phyloP scores from a whole-genome alignment of 2,113 vertebrate species.

The Grus americana region DNA sequence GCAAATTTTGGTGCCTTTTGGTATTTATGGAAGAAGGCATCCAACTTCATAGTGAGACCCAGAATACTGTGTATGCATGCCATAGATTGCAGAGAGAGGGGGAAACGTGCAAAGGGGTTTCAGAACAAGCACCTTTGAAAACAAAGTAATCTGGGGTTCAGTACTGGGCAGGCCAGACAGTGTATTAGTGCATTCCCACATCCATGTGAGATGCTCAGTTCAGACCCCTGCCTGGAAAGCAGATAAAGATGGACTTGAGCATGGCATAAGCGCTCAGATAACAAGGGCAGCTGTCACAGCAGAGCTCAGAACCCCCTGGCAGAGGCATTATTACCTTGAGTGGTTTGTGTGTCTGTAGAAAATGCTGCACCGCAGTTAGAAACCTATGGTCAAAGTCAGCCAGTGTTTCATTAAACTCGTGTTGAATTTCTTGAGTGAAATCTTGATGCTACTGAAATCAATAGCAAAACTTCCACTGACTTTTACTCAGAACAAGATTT shows the following conservation, averaged over 20 bases:
- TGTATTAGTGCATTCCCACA: neutral
- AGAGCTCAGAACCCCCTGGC: neutral
- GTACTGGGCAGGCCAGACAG: neutral
- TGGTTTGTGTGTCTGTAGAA: neutral
- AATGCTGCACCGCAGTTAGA: neutral
- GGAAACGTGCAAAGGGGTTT: neutral
- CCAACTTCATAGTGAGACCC: neutral
- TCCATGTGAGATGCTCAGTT: neutral
- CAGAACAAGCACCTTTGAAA: neutral
- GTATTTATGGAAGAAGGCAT: neutral
- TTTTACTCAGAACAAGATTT: neutral
- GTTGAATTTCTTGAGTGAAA: neutral
- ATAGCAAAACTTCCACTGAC: neutral
- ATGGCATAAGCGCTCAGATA: neutral
- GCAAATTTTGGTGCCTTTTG: neutral
- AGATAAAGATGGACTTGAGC: neutral
- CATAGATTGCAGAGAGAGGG: accelerated
- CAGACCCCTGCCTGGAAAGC: neutral
- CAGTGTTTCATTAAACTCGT: neutral
- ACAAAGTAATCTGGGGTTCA: neutral
- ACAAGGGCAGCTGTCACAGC: neutral
- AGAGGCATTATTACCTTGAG: neutral
- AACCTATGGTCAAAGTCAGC: neutral
- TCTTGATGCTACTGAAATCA: neutral
- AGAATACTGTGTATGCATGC: neutral